phyloP scores from a whole-genome alignment of 2,888 invertebrate genomes.

The Nephrotoma appendiculata region DNA sequence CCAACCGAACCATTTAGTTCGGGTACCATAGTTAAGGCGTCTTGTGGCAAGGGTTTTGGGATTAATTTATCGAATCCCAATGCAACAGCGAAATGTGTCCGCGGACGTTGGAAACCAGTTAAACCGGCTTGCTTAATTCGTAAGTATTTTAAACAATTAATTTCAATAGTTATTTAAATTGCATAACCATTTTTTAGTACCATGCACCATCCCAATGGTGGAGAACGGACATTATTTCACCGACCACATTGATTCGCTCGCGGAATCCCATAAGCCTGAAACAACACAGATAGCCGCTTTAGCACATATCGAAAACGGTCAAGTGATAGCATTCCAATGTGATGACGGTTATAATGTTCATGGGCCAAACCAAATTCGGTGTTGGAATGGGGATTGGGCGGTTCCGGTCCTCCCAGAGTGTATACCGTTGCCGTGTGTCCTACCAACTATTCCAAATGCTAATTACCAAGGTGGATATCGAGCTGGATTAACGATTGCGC shows the following conservation, averaged over 20 bases:
- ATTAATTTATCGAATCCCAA: constrained; percentile 57
- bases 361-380: constrained; percentile 57
- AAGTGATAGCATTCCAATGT: constrained; percentile 62
- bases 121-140: constrained; percentile 67
- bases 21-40: constrained; percentile 59
- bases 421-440: constrained; percentile 39
- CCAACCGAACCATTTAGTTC: constrained; percentile 58
- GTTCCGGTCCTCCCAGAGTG: constrained; percentile 62
- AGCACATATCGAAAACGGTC: constrained; percentile 46
- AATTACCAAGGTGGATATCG: constrained; percentile 52
- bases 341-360: constrained; percentile 44
- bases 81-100: constrained; percentile 62
- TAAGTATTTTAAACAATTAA: constrained; percentile 21
- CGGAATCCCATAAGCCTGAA: constrained; percentile 24
- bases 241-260: constrained; percentile 24
- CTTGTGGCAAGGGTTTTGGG: constrained; percentile 63
- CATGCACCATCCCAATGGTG: constrained; percentile 53
- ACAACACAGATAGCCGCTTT: constrained; percentile 25
- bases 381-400: constrained; percentile 73
- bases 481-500: constrained; percentile 64
- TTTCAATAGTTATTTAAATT: background rate
- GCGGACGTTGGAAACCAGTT: constrained; percentile 73
- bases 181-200: constrained; percentile 35
- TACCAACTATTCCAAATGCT: constrained; percentile 27
- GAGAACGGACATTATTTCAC: constrained; percentile 51